Evolutionary conservation across 2,113 vertebrate genomes (phyloP).

Genomic region (Cariama cristata): DNA sequence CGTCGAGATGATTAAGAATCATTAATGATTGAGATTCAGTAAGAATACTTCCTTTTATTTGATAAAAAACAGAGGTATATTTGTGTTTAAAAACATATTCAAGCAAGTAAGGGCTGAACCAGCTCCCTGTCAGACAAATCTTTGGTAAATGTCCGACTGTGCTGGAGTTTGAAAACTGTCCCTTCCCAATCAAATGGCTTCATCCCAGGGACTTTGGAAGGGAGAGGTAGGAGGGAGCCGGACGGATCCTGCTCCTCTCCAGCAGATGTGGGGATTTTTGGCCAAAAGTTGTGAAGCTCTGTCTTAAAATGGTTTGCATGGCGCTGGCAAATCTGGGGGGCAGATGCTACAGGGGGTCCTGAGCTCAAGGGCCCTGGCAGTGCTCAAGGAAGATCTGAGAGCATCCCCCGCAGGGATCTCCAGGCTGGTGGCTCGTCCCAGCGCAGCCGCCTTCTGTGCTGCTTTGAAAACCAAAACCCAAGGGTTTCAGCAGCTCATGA

Average conservation of each 20-base stretch:
- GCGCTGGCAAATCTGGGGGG: background rate
- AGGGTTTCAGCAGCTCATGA: background rate
- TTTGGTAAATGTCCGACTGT: background rate
- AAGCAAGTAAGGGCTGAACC: background rate
- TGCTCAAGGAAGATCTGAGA: background rate
- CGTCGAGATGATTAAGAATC: background rate
- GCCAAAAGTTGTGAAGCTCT: background rate
- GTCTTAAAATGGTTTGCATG: background rate
- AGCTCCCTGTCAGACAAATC: background rate
- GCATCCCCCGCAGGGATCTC: background rate
- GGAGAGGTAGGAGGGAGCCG: background rate
- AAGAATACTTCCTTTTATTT: background rate
- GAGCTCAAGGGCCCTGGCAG: too few relatives aligned
- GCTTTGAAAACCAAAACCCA: background rate
- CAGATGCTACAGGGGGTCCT: background rate
- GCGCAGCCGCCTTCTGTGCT: background rate
- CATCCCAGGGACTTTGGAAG: background rate
- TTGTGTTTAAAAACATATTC: background rate
- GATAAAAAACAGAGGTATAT: background rate
- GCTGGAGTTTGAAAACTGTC: background rate
- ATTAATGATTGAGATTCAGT: background rate
- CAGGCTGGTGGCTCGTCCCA: background rate
- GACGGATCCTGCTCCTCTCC: fast-evolving
- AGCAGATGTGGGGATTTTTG: background rate
- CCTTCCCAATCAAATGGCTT: background rate